Percentiles rank a stretch among this genome's conserved stretches.
phyloP scores from a whole-genome alignment of 2,888 invertebrate genomes.

The Chaitophorus viminalis region DNA sequence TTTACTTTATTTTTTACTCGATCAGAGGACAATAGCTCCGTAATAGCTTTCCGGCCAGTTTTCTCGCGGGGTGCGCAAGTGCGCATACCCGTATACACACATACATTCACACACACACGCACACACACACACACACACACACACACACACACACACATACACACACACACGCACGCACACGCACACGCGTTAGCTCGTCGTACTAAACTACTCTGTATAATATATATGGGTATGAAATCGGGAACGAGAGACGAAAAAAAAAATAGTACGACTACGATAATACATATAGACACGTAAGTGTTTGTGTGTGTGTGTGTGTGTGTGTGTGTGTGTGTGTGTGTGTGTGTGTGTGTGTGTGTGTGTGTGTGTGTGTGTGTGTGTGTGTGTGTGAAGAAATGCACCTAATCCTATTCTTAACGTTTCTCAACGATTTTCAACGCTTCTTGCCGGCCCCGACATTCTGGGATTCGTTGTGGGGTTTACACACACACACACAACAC shows the following conservation, averaged over 20 bases:
- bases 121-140: background rate
- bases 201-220: background rate
- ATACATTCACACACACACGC: background rate
- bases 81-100: background rate
- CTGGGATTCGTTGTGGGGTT: conserved; percentile 22
- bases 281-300: background rate
- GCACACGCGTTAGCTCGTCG: background rate
- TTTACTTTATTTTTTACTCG: conserved; percentile 26
- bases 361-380: background rate
- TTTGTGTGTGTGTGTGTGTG: background rate
- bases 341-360: background rate
- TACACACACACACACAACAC: background rate
- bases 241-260: background rate
- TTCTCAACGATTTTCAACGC: conserved; percentile 59
- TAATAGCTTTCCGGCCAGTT: conserved; percentile 58
- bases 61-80: conserved; percentile 23
- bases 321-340: background rate
- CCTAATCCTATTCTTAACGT: conserved; percentile 45
- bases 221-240: background rate
- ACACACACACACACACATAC: background rate
- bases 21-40: conserved; percentile 39
- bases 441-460: conserved; percentile 23
- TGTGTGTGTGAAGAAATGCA: conserved; percentile 29
- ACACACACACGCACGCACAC: background rate
- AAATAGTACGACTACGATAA: conserved; percentile 7